These are phyloP conservation scores for Microchirus variegatus DNA, from an alignment of 2,797 vertebrate genomes.

Conservation along the genomic window DNA sequence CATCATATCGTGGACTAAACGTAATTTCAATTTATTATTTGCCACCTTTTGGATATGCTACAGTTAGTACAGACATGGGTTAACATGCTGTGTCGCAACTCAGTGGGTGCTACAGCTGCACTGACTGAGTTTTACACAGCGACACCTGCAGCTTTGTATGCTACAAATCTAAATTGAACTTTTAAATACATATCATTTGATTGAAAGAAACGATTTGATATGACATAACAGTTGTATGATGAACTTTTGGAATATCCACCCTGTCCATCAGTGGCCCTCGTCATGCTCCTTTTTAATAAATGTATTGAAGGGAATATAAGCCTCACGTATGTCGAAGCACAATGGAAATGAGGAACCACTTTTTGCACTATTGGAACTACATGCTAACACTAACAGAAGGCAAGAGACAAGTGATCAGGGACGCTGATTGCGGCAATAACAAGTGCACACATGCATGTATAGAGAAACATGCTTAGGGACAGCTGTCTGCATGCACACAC, in stretches of 20 bases:
- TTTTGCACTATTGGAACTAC: constrained; percentile 38
- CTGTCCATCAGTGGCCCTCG: constrained; percentile 61
- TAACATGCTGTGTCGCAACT: constrained; percentile 75
- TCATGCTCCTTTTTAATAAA: constrained; percentile 80
- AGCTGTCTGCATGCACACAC: constrained; percentile 1
- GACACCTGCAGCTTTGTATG: constrained; percentile 28
- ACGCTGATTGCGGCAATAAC: constrained; percentile 20
- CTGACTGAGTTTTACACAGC: constrained; percentile 50
- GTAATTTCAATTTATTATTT: constrained; percentile 15
- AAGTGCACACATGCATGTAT: constrained; percentile 4
- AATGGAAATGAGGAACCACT: constrained; percentile 56
- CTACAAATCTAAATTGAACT: constrained; percentile 49
- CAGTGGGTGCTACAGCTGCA: constrained; percentile 50
- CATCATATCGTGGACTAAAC: constrained; percentile 15
- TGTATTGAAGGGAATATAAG: constrained; percentile 59
- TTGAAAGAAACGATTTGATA: no score
- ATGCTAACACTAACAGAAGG: constrained; percentile 35
- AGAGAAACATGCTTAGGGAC: constrained; percentile 3
- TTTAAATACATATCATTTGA: constrained; percentile 58
- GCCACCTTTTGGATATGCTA: constrained; percentile 12
- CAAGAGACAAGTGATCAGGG: constrained; percentile 22
- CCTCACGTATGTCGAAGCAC: constrained; percentile 47
- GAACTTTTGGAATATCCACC: constrained; percentile 7
- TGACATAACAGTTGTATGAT: constrained; percentile 2
- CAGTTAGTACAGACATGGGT: constrained; percentile 62